phyloP scores from a whole-genome alignment of 2,797 vertebrate species.

The Catharus ustulatus region DNA sequence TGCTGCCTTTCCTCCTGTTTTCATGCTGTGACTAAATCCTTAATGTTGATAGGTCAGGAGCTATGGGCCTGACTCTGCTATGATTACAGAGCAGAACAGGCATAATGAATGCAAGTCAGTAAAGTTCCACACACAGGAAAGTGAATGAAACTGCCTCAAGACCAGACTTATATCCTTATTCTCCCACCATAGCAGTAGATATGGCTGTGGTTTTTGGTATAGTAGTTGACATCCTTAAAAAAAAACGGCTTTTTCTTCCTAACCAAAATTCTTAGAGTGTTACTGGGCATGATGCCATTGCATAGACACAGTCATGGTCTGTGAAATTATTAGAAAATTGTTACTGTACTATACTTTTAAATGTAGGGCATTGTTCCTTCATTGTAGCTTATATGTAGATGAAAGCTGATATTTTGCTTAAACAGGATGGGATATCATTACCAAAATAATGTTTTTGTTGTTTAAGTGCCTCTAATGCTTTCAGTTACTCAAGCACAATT shows the following conservation, averaged over 20 bases:
- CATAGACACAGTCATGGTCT: not conserved
- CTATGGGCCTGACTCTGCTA: not conserved
- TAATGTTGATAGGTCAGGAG: not conserved
- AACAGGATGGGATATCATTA: not conserved
- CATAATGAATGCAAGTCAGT: not conserved
- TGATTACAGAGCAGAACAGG: not conserved
- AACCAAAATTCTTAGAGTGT: not conserved
- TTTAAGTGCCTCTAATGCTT: constrained; percentile 7
- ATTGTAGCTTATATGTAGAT: not conserved
- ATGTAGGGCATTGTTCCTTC: not conserved
- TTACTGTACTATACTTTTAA: not conserved
- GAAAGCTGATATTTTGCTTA: not conserved
- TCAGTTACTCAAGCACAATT: not conserved
- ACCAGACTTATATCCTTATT: not conserved
- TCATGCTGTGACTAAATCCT: not conserved
- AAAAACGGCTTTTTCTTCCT: not conserved
- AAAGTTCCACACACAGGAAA: not conserved
- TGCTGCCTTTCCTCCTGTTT: not conserved
- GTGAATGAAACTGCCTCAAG: not conserved
- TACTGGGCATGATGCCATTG: not conserved
- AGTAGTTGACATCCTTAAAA: not conserved
- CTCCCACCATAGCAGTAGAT: not conserved
- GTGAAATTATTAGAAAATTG: not conserved
- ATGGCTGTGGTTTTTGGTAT: not conserved
- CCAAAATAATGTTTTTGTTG: not conserved